phyloP scores from a whole-genome alignment of 2,888 invertebrate genomes.

The Lathronympha strigana region DNA sequence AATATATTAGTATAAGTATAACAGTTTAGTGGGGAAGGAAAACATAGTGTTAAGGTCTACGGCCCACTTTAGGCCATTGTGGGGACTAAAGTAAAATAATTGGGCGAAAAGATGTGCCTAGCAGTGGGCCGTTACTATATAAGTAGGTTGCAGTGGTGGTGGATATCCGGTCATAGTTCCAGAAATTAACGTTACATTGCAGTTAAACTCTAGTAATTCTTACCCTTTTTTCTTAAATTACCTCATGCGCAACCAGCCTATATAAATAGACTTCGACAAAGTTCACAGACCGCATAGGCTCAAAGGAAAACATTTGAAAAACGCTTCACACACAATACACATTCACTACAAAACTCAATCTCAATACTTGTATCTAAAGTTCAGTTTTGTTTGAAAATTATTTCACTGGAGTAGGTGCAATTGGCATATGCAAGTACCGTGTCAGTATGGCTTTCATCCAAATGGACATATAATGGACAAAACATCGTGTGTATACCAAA shows the following conservation, averaged over 20 bases:
- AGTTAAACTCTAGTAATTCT: conserved; percentile 1
- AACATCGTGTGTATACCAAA: background rate
- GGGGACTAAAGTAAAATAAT: too few relatives aligned
- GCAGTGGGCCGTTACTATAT: too few relatives aligned
- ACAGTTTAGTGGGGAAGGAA: too few relatives aligned
- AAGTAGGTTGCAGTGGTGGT: too few relatives aligned
- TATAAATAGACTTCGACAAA: conserved; percentile 57
- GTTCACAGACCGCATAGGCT: conserved; percentile 53
- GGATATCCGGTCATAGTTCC: too few relatives aligned
- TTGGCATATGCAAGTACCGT: conserved; percentile 46
- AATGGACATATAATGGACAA: conserved; percentile 36
- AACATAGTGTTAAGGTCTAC: too few relatives aligned
- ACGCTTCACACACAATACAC: conserved; percentile 38
- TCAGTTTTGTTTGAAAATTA: background rate
- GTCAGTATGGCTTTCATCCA: conserved; percentile 52
- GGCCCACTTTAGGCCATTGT: too few relatives aligned
- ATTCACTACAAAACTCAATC: conserved; percentile 2
- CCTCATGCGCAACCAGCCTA: conserved; percentile 43
- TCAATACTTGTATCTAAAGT: conserved; percentile 3
- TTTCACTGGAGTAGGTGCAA: conserved; percentile 45
- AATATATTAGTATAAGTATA: too few relatives aligned
- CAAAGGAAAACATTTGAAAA: conserved; percentile 46
- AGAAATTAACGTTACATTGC: too few relatives aligned
- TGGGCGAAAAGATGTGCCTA: too few relatives aligned
- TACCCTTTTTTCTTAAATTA: background rate